Evolutionary conservation across 2,113 vertebrate species (phyloP).

Genomic region (Scopus umbretta): DNA sequence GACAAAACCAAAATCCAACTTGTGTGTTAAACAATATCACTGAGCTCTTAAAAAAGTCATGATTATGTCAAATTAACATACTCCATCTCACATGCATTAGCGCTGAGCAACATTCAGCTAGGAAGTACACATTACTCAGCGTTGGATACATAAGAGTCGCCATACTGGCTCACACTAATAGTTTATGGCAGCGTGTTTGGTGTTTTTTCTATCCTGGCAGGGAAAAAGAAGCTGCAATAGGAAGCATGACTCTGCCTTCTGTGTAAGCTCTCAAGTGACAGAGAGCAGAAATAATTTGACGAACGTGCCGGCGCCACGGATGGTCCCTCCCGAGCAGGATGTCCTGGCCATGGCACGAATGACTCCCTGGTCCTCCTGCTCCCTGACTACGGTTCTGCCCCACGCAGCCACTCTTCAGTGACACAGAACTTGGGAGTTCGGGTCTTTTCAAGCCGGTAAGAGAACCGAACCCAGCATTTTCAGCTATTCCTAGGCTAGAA

Average conservation of each 20-base stretch:
- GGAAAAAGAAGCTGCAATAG: background rate
- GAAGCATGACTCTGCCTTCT: background rate
- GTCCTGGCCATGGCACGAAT: background rate
- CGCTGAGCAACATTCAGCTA: background rate
- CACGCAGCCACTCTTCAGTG: accelerated
- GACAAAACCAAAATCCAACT: background rate
- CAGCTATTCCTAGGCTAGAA: background rate
- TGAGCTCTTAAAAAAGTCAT: background rate
- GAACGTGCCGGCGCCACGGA: accelerated
- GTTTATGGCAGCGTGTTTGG: background rate
- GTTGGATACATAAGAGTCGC: background rate
- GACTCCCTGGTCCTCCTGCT: background rate
- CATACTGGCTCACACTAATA: background rate
- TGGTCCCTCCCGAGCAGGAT: background rate
- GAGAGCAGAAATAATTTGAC: background rate
- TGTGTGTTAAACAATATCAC: background rate
- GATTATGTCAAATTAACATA: background rate
- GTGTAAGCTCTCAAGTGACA: background rate
- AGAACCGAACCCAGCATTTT: background rate
- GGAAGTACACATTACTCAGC: accelerated
- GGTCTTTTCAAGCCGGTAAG: background rate
- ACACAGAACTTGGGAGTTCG: background rate
- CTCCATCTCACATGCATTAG: background rate
- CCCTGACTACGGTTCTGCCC: background rate
- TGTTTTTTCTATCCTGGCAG: background rate